Percentiles rank a stretch among this genome's conserved stretches.
Evolutionary conservation across 2,888 invertebrate genomes (phyloP).

Genomic region (Chymomyza fuscimana): DNA sequence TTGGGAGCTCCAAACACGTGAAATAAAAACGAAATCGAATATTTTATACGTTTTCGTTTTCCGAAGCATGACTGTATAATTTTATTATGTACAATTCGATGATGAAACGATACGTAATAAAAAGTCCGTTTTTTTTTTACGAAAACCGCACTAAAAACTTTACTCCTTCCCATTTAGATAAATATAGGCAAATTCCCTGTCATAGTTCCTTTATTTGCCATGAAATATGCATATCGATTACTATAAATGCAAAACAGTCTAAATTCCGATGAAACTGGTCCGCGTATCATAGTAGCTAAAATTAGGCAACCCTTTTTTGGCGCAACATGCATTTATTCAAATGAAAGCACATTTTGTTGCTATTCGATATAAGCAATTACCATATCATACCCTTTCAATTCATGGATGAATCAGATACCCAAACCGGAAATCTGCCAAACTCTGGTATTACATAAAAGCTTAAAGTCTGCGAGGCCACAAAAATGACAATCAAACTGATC

Average conservation of each 20-base stretch:
- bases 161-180: too few species aligned
- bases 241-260: not conserved
- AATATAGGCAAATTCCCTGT: too few species aligned
- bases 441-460: slow-evolving; percentile 83
- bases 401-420: slow-evolving; percentile 76
- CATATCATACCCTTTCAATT: slow-evolving; percentile 47
- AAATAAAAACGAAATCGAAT: too few species aligned
- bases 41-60: too few species aligned
- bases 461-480: slow-evolving; percentile 85
- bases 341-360: not conserved
- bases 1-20: too few species aligned
- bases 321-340: not conserved
- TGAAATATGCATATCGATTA: not conserved
- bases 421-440: slow-evolving; percentile 14
- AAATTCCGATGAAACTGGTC: not conserved
- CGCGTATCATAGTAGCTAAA: not conserved
- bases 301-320: not conserved
- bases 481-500: slow-evolving; percentile 86
- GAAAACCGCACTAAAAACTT: too few species aligned
- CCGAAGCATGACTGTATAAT: too few species aligned
- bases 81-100: too few species aligned
- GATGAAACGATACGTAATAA: too few species aligned
- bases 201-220: not conserved
- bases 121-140: too few species aligned
- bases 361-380: not conserved